phyloP scores from a whole-genome alignment of 2,113 vertebrate species.

The Seriola aureovittata region DNA sequence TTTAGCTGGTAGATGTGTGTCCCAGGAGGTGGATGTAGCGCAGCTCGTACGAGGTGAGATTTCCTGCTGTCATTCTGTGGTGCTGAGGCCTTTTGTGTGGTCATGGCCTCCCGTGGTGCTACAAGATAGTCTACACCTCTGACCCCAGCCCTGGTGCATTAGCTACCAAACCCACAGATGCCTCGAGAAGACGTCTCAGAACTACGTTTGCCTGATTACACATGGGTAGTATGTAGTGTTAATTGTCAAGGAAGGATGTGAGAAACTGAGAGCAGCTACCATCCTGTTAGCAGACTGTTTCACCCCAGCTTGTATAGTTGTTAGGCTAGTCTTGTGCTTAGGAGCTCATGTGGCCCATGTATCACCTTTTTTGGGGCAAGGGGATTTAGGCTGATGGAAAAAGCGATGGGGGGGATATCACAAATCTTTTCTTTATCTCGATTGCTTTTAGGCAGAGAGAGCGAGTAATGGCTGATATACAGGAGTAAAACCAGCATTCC shows the following conservation, averaged over 20 bases:
- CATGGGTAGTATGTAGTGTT: background rate
- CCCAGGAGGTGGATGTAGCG: conserved; percentile 38
- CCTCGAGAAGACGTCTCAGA: conserved; percentile 41
- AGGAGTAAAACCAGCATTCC: conserved; percentile 80
- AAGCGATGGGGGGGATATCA: conserved; percentile 45
- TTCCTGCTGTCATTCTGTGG: conserved; percentile 75
- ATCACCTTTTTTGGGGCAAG: conserved; percentile 46
- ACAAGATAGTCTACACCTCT: conserved; percentile 73
- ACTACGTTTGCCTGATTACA: conserved; percentile 29
- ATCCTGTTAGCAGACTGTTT: conserved; percentile 70
- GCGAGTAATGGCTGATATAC: conserved; percentile 64
- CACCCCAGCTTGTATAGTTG: conserved; percentile 61
- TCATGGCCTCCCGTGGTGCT: conserved; percentile 78
- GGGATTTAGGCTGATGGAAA: conserved; percentile 65
- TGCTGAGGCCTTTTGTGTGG: conserved; percentile 73
- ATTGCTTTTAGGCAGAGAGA: conserved; percentile 68
- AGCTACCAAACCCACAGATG: conserved; percentile 62
- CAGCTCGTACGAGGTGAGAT: conserved; percentile 53
- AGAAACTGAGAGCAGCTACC: conserved; percentile 70
- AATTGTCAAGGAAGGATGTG: conserved; percentile 21
- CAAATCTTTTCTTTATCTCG: conserved; percentile 55
- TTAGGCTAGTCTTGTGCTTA: conserved; percentile 60
- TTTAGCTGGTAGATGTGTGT: conserved; percentile 31
- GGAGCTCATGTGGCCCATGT: conserved; percentile 51
- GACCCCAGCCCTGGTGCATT: conserved; percentile 54